Base-by-base conservation (phyloP, 2,797 vertebrate species). In the Syngnathus rostellatus region DNA sequence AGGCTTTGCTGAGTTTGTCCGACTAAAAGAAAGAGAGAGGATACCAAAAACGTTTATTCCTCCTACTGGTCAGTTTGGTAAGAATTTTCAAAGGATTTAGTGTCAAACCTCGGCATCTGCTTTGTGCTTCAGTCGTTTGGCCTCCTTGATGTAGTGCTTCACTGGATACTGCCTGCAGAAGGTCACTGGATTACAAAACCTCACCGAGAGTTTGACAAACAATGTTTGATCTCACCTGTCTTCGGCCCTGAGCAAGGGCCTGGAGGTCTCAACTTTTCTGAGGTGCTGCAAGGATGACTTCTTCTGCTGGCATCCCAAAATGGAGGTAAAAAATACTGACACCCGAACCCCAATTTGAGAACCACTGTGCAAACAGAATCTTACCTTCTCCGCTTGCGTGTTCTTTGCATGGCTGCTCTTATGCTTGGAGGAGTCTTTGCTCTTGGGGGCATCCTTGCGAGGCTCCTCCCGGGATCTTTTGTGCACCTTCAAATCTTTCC, bases 111-210 rank as follows among this genome's bases (percentile, higher is more conserved):
- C 96, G 63, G 90, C 90, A 64, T 99, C 97, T 12, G 97, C 97
- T 86, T 92, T 95, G 87, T 94, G 93, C 90, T 98, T 99, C 77
- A 98, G 84, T 72, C 77, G 94, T 82, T 95, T 96, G 67, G 96
- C 97, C 84, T 97, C 94, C 79, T 93, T 95, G 63, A 97, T 90
- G 80, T 95, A 93, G 82, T 95, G 86, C 72, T 97, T 94, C 19
- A 93, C 84, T 38, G 93, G 87, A 71, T 88, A 72, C 39, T 86
- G 87, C 79, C 97, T 98, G 78, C 70, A 63, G 59, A 0, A n/a
- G 63, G 14, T 70, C 68, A 64, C 45, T 43, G 1, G 16, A 58
- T 21, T 17, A 64, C 31, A 3, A n/a, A 48, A 64, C 5, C 16
- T 19, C 16, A 31, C 46, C 7, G 16, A 17, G 9, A 17, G 10